Conservation (phyloP, 2,797 vertebrate species). For the Lerista edwardsae region DNA sequence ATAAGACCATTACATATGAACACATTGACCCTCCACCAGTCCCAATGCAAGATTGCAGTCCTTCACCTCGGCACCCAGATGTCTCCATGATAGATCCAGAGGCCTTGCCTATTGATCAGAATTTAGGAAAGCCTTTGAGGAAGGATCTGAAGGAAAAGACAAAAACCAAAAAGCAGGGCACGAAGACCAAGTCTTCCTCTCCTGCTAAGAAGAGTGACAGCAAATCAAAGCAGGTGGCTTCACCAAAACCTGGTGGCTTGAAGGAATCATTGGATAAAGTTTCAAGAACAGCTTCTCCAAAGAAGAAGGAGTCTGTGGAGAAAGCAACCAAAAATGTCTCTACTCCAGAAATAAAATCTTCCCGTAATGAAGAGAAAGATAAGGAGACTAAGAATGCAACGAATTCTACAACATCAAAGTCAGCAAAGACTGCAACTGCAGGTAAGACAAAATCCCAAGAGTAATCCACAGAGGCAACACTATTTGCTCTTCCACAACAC, state of each 20-base stretch:
- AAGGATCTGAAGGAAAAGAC: constrained; percentile 88
- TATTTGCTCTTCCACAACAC: background rate
- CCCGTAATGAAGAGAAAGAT: constrained; percentile 89
- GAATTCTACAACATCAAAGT: constrained; percentile 90
- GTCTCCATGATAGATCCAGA: constrained; percentile 98
- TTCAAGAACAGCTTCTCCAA: constrained; percentile 88
- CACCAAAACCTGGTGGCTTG: constrained; percentile 82
- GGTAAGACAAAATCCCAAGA: constrained; percentile 76
- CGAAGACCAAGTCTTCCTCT: constrained; percentile 89
- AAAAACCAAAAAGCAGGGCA: constrained; percentile 90
- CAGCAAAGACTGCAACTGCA: constrained; percentile 85
- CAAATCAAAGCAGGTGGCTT: constrained; percentile 80
- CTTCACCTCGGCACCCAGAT: constrained; percentile 89
- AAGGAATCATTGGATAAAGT: constrained; percentile 86
- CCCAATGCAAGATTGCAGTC: constrained; percentile 87
- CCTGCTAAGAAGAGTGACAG: constrained; percentile 88
- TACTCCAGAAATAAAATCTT: constrained; percentile 77
- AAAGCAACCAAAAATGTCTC: constrained; percentile 76
- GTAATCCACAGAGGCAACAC: background rate
- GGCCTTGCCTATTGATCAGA: constrained; percentile 87
- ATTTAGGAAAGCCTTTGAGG: constrained; percentile 86
- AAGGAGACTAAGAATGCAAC: constrained; percentile 94
- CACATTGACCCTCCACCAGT: constrained; percentile 90
- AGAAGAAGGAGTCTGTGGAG: constrained; percentile 85
- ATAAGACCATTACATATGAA: constrained; percentile 93